These are phyloP conservation scores for cattle (Bos taurus) DNA, from an alignment of 2,113 vertebrate genomes.

Conservation along the genomic window ARS-UCD2.0 NC_037329.1:73847501-73848000, in stretches of 20 bases:
- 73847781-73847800: not conserved
- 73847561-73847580: not conserved
- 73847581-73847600: not conserved
- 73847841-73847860: not conserved
- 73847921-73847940: not conserved
- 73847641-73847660: not conserved
- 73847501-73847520: not conserved
- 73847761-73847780: not conserved
- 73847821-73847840: accelerated
- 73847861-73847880: not conserved
- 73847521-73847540: not conserved
- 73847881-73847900: not conserved
- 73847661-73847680: not conserved
- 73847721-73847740: not conserved
- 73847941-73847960: not conserved
- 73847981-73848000: not conserved
- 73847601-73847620: not conserved
- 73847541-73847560: not conserved
- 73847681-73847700: not conserved
- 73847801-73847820: not conserved
- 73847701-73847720: not conserved
- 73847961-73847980: not conserved
- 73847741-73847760: not conserved
- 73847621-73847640: not conserved
- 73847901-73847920: not conserved